Evolutionary conservation across 2,888 invertebrate species (phyloP).

Genomic region (Ormia ochracea): DNA sequence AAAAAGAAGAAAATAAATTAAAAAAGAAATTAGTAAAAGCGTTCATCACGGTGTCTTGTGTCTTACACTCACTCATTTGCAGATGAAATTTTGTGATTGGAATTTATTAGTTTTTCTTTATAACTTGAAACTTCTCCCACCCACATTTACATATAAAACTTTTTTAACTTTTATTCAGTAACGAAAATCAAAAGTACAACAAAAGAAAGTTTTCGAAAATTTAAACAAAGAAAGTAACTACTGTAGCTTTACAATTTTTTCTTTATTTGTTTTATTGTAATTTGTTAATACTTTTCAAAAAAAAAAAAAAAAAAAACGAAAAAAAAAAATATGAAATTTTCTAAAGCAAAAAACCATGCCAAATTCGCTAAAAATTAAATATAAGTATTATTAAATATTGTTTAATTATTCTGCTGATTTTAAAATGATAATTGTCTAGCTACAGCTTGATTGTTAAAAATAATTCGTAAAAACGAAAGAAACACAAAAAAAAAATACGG

Average conservation of each 20-base stretch:
- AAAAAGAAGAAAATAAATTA: neutral
- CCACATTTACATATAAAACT: constrained; percentile 3
- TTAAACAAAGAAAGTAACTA: constrained; percentile 62
- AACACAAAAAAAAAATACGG: constrained; percentile 31
- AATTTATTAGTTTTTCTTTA: constrained; percentile 31
- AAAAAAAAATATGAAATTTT: constrained; percentile 26
- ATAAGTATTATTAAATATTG: constrained; percentile 58
- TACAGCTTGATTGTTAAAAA: constrained; percentile 66
- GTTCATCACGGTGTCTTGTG: neutral
- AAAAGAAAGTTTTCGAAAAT: constrained; percentile 46
- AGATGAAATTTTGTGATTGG: constrained; percentile 64
- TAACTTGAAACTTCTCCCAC: constrained; percentile 5
- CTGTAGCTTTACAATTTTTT: constrained; percentile 77
- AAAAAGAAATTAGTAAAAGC: neutral
- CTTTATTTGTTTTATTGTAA: constrained; percentile 23
- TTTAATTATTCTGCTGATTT: constrained; percentile 58
- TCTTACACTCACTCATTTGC: constrained; percentile 46
- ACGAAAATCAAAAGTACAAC: constrained; percentile 47
- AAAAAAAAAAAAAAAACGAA: constrained; percentile 51
- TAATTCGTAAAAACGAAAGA: too few species aligned
- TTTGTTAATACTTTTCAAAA: constrained; percentile 63
- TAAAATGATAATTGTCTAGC: constrained; percentile 71
- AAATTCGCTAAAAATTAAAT: constrained; percentile 63
- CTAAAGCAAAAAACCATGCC: constrained; percentile 57
- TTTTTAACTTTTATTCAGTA: constrained; percentile 12